Conservation (phyloP, 2,113 vertebrate species). For the Brachypodius melanocephalos region DNA sequence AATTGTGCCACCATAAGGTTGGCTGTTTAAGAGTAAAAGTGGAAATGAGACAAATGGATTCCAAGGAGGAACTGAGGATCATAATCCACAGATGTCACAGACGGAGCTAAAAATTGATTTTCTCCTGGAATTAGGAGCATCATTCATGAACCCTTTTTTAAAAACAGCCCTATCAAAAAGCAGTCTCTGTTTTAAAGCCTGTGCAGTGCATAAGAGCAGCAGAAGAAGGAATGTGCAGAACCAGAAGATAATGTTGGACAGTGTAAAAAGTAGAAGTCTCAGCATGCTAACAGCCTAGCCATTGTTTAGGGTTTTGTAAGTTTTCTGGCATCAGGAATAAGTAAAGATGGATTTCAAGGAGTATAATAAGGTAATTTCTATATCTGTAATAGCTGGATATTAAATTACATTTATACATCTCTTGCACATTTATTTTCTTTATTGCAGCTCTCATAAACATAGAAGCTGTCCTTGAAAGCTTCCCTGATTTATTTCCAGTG, state of each 20-base stretch:
- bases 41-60: background rate
- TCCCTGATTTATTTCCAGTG: background rate
- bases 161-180: background rate
- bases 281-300: background rate
- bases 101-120: background rate
- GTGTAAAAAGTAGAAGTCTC: background rate
- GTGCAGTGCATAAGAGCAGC: background rate
- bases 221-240: background rate
- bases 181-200: background rate
- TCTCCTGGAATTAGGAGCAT: background rate
- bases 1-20: background rate
- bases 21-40: background rate
- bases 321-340: background rate
- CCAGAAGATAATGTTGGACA: background rate
- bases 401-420: background rate
- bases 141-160: background rate
- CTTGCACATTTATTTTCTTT: slow-evolving; percentile 26
- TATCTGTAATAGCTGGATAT: slow-evolving; percentile 18
- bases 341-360: background rate
- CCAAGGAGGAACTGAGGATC: background rate
- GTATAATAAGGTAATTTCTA: background rate
- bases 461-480: background rate
- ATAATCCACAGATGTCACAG: background rate
- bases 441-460: background rate
- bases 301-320: background rate